A percentile compares a stretch with the other conserved stretches of the same genome.
phyloP scores from a whole-genome alignment of 2,797 vertebrate species.

The Orientallactaga sibirica region DNA sequence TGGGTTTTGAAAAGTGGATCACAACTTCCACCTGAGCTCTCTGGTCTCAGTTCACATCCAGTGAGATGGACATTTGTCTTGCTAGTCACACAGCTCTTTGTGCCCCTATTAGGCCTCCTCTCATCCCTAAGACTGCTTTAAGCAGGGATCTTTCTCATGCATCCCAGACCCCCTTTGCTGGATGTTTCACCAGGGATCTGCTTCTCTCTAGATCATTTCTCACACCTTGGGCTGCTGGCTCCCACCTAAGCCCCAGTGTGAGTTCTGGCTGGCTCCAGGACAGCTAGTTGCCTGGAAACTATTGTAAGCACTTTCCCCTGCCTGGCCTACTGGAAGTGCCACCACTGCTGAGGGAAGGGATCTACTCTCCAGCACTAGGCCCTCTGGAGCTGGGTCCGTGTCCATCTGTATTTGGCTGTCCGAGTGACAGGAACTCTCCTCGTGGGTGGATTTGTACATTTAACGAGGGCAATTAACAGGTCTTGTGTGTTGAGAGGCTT shows the following conservation, averaged over 20 bases:
- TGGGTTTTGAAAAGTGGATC: not conserved
- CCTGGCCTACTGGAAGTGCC: not conserved
- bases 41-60: not conserved
- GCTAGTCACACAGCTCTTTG: fast-evolving
- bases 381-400: fast-evolving
- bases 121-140: no score
- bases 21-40: not conserved
- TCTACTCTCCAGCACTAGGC: not conserved
- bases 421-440: not conserved
- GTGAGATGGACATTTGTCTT: not conserved
- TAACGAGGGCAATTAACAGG: not conserved
- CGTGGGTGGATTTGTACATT: not conserved
- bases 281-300: not conserved
- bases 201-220: not conserved
- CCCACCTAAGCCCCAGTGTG: not conserved
- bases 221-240: not conserved
- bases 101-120: fast-evolving
- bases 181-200: not conserved
- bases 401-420: not conserved
- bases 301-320: no score
- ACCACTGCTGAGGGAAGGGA: fast-evolving
- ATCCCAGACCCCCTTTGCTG: not conserved
- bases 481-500: not conserved
- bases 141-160: no score
- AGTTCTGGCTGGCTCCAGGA: not conserved